Base-by-base conservation (phyloP, 2,797 vertebrate species). In the Coregonus suidteri region DNA sequence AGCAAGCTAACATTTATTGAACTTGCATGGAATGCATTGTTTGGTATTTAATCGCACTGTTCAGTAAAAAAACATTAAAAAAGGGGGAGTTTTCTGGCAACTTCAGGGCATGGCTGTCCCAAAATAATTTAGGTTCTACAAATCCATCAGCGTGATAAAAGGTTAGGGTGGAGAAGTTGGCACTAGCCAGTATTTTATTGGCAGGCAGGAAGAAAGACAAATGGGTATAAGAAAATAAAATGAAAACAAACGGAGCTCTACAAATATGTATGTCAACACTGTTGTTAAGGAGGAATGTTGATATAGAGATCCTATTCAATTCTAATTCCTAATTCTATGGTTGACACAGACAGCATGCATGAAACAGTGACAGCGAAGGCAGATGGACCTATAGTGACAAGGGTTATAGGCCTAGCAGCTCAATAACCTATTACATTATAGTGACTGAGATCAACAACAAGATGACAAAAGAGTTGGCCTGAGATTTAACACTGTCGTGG, bases 121-220 rank as follows among this genome's bases (percentile, higher is more conserved):
- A 18, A 18, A 88, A 91, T 81, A 79, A 82, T 87, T 87, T 81
- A 67, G 77, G 79, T 71, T 77, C 82, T 87, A 88, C 83, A 91
- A 87, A 89, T 80, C 73, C 70, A 74, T 82, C 79, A 84, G 75
- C 78, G 85, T 71, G 74, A 77, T 75, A 66, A 66, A 81, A 77
- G 73, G 31, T 41, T 69, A 73, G 79, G 77, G 73, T 53, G 72
- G 75, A 66, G 79, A 75, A 66, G 34, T 16, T 89, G 84, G 83
- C 51, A 73, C 68, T 79, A 77, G 70, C 15, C 52, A 71, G 71
- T 82, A 82, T 83, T 90, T 84, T 81, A 74, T 15, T 75, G 51
- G 71, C 15, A 64, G 75, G 72, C 4, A 25, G 73, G 65, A 72
- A 51, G 67, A 75, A 70, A 70, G 75, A 74, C 47, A 54, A 18